Conservation (phyloP, 2,797 vertebrate species). For the Spinus pinus region DNA sequence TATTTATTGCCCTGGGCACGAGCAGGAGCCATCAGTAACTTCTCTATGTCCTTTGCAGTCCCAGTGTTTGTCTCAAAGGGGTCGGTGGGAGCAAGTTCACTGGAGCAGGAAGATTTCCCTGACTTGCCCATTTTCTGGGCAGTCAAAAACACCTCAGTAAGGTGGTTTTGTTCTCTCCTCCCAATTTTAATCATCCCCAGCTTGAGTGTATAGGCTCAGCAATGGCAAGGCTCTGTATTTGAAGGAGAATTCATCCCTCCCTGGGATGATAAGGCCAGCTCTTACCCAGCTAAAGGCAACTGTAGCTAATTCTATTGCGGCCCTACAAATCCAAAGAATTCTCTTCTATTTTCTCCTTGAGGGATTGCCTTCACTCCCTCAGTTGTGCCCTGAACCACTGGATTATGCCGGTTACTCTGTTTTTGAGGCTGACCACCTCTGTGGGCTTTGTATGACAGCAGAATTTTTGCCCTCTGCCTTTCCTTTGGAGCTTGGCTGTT, state of each 20-base stretch:
- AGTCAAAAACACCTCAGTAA: background rate
- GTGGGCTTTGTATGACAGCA: background rate
- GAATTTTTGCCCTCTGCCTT: background rate
- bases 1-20: background rate
- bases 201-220: background rate
- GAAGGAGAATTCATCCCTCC: background rate
- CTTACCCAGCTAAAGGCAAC: background rate
- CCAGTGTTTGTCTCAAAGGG: background rate
- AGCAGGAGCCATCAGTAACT: background rate
- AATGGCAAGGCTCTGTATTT: background rate
- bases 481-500: background rate
- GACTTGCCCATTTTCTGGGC: background rate
- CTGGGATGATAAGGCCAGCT: background rate
- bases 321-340: background rate
- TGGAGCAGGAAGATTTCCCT: background rate
- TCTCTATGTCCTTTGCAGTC: background rate
- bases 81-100: background rate
- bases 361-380: background rate
- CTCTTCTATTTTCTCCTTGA: background rate
- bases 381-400: background rate
- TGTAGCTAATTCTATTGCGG: background rate
- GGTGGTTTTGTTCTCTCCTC: background rate
- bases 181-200: background rate
- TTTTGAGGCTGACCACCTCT: background rate
- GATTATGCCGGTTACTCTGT: background rate